Base-by-base conservation (phyloP, 2,888 invertebrate species). In the Neoscelio sp. region DNA sequence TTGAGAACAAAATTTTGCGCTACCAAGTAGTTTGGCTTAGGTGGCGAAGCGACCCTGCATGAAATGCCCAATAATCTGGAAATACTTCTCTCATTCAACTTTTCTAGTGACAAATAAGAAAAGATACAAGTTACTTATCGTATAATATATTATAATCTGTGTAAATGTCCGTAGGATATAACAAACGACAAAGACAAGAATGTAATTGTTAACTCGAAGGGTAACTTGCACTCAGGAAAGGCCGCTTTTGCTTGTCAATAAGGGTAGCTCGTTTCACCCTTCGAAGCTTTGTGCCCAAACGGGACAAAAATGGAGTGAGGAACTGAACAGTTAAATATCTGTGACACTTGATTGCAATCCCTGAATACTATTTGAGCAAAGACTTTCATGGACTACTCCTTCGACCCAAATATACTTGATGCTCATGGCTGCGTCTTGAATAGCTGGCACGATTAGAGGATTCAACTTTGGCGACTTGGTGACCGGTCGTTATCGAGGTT, bases 1-100 rank as follows among this genome's bases (percentile, higher is more conserved):
- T 85, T 85, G 84, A 84, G 83, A 82, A 84, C 84, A 80, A 85
- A 83, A 85, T 85, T 86, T 85, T 83, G 83, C 83, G 83, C 85
- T 82, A 82, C 84, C 83, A 86, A 87, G 85, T 86, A 80, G 80
- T 82, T 74, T 68, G 33, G 54, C 56, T 65, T 12, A 18, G 38
- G 20, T 42, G 18, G 64, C 28, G 38, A 78, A 17, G 56, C 64
- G 46, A 40, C 52, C 42, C 44, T 56, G 33, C 50, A 50, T 67
- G 71, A 62, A 62, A 65, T 56, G 54, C 33, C 60, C 48, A 75
- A 80, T 80, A 80, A 67, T 79, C 48, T 42, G 44, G 58, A 65
- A 42, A 56, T 52, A 77, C 70, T 74, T 35, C 64, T 64, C 48
- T 28, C 26, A 23, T 30, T 10, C 54, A 65, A 65, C 46, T 65